phyloP scores from a whole-genome alignment of 2,888 invertebrate species.

The Nasonia oneida region DNA sequence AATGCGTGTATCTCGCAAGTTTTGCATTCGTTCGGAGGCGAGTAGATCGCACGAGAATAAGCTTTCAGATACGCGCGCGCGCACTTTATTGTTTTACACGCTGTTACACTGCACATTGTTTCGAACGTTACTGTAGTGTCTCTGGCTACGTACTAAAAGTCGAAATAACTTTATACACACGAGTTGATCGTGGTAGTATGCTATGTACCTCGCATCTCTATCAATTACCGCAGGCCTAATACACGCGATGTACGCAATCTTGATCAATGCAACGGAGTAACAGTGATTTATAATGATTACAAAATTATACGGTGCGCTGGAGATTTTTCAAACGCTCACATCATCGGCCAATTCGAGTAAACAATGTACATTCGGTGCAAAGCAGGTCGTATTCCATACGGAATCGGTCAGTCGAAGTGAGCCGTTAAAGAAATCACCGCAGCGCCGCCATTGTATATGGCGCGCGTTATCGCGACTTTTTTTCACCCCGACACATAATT shows the following conservation, averaged over 20 bases:
- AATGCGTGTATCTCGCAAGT: slow-evolving; percentile 2
- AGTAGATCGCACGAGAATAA: background rate
- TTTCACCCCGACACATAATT: background rate
- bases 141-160: background rate
- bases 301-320: background rate
- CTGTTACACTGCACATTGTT: background rate
- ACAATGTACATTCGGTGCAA: background rate
- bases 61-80: background rate
- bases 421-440: background rate
- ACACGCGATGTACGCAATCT: background rate
- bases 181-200: background rate
- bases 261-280: background rate
- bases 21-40: slow-evolving; percentile 1
- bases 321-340: background rate
- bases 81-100: background rate
- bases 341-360: background rate
- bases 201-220: background rate
- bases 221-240: background rate
- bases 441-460: background rate
- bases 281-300: background rate
- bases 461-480: slow-evolving; percentile 3
- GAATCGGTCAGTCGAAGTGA: background rate
- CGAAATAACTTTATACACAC: background rate
- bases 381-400: background rate
- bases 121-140: background rate